These are phyloP conservation scores for Caranx ignobilis DNA, from an alignment of 2,113 vertebrate genomes.

Conservation along the genomic window DNA sequence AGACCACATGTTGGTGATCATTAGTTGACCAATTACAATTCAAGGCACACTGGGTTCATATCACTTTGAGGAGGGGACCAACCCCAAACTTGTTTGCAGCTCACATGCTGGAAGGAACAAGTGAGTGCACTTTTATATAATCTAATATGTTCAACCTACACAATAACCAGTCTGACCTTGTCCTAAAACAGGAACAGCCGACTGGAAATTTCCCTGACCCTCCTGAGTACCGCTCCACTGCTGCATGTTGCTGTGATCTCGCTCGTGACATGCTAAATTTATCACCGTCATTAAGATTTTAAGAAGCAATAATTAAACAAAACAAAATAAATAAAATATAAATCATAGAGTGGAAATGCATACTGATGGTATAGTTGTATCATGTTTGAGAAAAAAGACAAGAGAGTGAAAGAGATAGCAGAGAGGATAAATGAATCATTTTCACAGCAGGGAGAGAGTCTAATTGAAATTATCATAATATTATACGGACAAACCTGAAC, in stretches of 20 bases:
- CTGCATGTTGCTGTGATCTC: not conserved
- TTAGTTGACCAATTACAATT: too few relatives aligned
- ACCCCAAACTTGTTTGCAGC: too few relatives aligned
- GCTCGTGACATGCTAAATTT: not conserved
- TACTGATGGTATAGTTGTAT: slow-evolving; percentile 10
- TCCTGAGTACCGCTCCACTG: too few relatives aligned
- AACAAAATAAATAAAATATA: slow-evolving; percentile 7
- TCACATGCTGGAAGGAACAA: too few relatives aligned
- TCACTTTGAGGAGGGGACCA: too few relatives aligned
- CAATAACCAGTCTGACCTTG: too few relatives aligned
- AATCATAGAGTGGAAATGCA: slow-evolving; percentile 15
- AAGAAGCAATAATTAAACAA: slow-evolving; percentile 3
- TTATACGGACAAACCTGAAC: slow-evolving; percentile 42
- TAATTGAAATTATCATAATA: slow-evolving; percentile 48
- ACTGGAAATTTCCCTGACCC: too few relatives aligned
- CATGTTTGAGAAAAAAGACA: not conserved
- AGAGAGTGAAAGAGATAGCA: not conserved
- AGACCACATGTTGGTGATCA: too few relatives aligned
- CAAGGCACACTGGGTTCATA: too few relatives aligned
- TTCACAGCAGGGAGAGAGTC: slow-evolving; percentile 48
- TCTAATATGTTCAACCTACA: too few relatives aligned
- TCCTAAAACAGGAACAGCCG: too few relatives aligned
- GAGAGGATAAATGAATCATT: slow-evolving; percentile 45
- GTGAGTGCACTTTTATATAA: too few relatives aligned
- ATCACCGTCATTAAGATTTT: not conserved